Percentiles rank a stretch among this genome's conserved stretches.
These are phyloP conservation scores for Stramonita haemastoma DNA, from an alignment of 2,888 invertebrate genomes.

Conservation along the genomic window DNA sequence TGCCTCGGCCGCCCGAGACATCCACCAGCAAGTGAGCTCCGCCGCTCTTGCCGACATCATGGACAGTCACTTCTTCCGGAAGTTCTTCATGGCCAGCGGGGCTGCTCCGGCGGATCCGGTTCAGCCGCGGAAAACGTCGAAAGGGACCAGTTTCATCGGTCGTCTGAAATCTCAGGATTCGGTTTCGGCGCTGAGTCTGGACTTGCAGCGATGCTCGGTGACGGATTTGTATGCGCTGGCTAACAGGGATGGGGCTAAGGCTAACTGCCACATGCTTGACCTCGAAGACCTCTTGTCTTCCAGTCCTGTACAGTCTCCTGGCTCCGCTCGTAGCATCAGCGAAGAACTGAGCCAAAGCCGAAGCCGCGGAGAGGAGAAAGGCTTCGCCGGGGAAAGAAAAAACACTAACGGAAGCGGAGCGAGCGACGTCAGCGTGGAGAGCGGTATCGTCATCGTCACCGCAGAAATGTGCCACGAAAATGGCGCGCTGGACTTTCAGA, in stretches of 20 bases:
- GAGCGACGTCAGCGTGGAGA: not conserved
- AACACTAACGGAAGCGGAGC: not conserved
- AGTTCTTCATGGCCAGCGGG: not conserved
- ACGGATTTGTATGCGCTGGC: slow-evolving; percentile 46
- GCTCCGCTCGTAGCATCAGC: not conserved
- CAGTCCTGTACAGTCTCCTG: not conserved
- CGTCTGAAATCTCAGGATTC: not conserved
- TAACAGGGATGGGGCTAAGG: slow-evolving; percentile 44
- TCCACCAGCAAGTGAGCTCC: slow-evolving; percentile 41
- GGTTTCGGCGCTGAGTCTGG: slow-evolving; percentile 38
- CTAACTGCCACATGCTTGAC: slow-evolving; percentile 28
- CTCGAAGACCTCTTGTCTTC: not conserved
- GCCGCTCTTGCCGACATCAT: slow-evolving; percentile 41
- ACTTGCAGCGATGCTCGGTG: slow-evolving; percentile 45
- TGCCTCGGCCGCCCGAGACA: slow-evolving; percentile 48
- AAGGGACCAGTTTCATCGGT: not conserved
- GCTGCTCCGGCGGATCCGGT: not conserved
- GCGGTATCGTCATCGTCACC: not conserved
- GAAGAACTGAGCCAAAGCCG: not conserved
- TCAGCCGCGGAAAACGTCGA: not conserved
- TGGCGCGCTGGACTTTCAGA: not conserved
- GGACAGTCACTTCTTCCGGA: slow-evolving; percentile 35
- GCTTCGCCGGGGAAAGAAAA: not conserved
- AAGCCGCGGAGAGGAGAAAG: not conserved
- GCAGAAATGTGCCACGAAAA: not conserved